Evolutionary conservation across 92 coral and sea anemone genomes (phyloP).

Genomic region (Galaxea fascicularis): DNA sequence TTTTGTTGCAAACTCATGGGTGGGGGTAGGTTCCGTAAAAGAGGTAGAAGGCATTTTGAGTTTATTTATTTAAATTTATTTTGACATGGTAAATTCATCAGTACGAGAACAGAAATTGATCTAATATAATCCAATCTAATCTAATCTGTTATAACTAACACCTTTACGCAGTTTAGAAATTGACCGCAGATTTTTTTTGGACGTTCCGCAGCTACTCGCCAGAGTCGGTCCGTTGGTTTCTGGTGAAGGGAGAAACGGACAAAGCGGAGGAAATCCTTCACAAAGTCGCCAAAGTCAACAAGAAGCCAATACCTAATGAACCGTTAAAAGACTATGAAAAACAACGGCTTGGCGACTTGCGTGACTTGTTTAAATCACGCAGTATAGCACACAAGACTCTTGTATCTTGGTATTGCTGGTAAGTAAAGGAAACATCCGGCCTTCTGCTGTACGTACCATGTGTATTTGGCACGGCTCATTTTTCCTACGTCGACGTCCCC

Average conservation of each 20-base stretch:
- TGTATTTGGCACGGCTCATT: too few species aligned
- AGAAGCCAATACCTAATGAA: conserved; percentile 36
- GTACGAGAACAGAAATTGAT: too few species aligned
- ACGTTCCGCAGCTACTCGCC: conserved; percentile 51
- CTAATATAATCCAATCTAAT: too few species aligned
- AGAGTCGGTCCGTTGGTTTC: conserved; percentile 72
- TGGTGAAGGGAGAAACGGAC: conserved; percentile 52
- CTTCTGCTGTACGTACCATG: too few species aligned
- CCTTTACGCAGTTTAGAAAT: too few species aligned
- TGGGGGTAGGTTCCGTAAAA: too few species aligned
- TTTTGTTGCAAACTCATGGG: too few species aligned
- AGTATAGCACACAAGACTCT: conserved; percentile 54
- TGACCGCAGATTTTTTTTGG: neutral
- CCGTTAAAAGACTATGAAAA: conserved; percentile 9
- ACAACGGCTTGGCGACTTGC: conserved; percentile 69
- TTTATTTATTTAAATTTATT: too few species aligned
- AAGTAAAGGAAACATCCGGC: neutral
- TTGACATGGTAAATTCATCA: too few species aligned
- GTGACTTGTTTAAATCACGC: conserved; percentile 65
- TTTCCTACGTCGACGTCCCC: too few species aligned
- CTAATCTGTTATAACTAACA: too few species aligned
- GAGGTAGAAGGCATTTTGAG: too few species aligned
- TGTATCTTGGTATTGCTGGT: conserved; percentile 71
- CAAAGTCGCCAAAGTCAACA: conserved; percentile 51
- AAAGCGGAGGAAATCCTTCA: conserved; percentile 48